These are phyloP conservation scores for Poeciliopsis occidentalis DNA, from an alignment of 2,113 vertebrate species.

Conservation along the genomic window DNA sequence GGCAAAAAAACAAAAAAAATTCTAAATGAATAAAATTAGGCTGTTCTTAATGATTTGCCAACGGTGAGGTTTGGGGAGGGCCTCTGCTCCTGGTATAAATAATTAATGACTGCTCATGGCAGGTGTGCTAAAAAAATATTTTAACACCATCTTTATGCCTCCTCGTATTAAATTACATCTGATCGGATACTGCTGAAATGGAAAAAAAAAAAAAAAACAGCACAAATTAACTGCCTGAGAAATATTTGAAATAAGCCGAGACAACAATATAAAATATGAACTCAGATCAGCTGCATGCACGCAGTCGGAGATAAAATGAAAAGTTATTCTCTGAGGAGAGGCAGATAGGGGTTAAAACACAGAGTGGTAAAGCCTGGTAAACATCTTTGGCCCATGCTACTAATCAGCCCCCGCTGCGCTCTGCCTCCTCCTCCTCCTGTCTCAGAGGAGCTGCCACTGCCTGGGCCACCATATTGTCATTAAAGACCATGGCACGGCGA, in stretches of 20 bases:
- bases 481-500: conserved; percentile 72
- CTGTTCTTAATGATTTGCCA: too few species aligned
- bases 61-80: too few species aligned
- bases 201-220: background rate
- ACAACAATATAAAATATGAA: conserved; percentile 29
- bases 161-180: background rate
- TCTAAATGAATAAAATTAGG: background rate
- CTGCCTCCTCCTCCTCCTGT: conserved; percentile 17
- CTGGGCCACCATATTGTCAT: conserved; percentile 82
- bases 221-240: background rate
- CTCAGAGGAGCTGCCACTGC: conserved; percentile 62
- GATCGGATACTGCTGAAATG: background rate
- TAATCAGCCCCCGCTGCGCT: conserved; percentile 60
- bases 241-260: conserved; percentile 3
- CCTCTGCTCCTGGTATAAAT: too few species aligned
- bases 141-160: background rate
- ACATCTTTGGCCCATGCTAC: conserved; percentile 68
- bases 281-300: conserved; percentile 33
- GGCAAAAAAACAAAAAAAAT: background rate
- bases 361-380: conserved; percentile 65
- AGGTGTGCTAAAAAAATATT: too few species aligned
- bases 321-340: conserved; percentile 58
- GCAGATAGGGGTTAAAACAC: conserved; percentile 55
- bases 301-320: conserved; percentile 38
- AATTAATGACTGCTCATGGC: too few species aligned